Evolutionary conservation across 2,888 invertebrate species (phyloP).

Genomic region (Agriotes lineatus): DNA sequence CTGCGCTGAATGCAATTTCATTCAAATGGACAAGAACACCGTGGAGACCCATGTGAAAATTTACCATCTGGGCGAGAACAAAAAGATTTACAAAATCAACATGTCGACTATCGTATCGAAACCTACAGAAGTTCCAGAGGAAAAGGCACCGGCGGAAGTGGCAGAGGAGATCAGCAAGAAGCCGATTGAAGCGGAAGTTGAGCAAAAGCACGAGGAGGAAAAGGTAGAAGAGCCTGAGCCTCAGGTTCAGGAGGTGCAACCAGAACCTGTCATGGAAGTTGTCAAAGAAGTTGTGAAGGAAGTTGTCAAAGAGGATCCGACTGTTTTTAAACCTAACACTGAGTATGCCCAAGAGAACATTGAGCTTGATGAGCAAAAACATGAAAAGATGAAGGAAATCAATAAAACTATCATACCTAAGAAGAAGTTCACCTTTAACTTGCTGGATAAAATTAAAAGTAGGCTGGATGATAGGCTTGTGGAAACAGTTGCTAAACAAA

Average conservation of each 20-base stretch:
- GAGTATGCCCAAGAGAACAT: slow-evolving; percentile 17
- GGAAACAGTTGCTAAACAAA: background rate
- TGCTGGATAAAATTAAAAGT: slow-evolving; percentile 60
- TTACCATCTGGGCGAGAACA: slow-evolving; percentile 69
- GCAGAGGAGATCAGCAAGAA: background rate
- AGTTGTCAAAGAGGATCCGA: slow-evolving; percentile 29
- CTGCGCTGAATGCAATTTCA: slow-evolving; percentile 80
- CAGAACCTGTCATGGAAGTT: background rate
- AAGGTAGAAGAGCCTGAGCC: no score
- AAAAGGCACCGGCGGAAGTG: background rate
- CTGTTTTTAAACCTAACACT: slow-evolving; percentile 41
- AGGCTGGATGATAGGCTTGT: slow-evolving; percentile 31
- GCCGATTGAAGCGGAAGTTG: no score
- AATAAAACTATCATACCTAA: slow-evolving; percentile 57
- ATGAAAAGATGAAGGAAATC: slow-evolving; percentile 68
- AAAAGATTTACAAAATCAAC: slow-evolving; percentile 62
- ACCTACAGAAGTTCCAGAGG: background rate
- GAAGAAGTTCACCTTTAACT: slow-evolving; percentile 49
- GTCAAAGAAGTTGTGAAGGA: no score
- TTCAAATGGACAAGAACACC: slow-evolving; percentile 74
- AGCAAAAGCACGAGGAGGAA: no score
- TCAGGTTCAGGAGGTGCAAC: background rate
- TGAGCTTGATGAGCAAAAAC: slow-evolving; percentile 66
- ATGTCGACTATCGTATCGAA: slow-evolving; percentile 54
- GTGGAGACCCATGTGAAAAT: slow-evolving; percentile 74